phyloP scores from a whole-genome alignment of 2,113 vertebrate genomes.

The Cricetomys ansorgei region DNA sequence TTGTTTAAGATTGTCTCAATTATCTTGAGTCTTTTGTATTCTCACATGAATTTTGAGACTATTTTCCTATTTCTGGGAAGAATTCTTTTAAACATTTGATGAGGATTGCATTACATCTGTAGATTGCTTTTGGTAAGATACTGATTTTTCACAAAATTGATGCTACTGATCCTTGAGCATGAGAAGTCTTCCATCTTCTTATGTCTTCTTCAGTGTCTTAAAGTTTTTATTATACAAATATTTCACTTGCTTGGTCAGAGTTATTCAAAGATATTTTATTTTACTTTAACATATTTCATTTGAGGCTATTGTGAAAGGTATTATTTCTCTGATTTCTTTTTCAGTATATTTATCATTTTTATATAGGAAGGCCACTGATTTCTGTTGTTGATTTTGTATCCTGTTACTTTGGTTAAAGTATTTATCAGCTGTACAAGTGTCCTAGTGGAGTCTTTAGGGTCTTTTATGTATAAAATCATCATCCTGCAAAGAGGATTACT shows the following conservation, averaged over 20 bases:
- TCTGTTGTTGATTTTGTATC: neutral
- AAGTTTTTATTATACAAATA: neutral
- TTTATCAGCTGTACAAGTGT: neutral
- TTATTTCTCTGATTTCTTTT: neutral
- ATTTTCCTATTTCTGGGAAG: neutral
- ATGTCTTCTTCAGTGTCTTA: neutral
- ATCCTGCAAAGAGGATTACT: neutral
- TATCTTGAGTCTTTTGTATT: neutral
- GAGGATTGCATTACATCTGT: neutral
- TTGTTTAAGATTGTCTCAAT: neutral
- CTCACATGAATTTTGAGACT: neutral
- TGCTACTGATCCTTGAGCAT: neutral
- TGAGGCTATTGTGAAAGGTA: neutral
- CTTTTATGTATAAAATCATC: neutral
- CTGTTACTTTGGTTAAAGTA: neutral
- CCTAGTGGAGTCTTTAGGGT: neutral
- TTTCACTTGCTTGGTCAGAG: neutral
- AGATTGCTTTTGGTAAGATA: neutral
- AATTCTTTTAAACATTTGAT: neutral
- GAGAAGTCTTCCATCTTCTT: neutral
- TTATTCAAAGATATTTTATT: neutral
- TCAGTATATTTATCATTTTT: neutral
- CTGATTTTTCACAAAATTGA: neutral
- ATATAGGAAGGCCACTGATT: neutral
- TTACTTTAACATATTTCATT: neutral